These are phyloP conservation scores for Torymus aiolomorphi DNA, from an alignment of 2,888 invertebrate species.

Conservation along the genomic window DNA sequence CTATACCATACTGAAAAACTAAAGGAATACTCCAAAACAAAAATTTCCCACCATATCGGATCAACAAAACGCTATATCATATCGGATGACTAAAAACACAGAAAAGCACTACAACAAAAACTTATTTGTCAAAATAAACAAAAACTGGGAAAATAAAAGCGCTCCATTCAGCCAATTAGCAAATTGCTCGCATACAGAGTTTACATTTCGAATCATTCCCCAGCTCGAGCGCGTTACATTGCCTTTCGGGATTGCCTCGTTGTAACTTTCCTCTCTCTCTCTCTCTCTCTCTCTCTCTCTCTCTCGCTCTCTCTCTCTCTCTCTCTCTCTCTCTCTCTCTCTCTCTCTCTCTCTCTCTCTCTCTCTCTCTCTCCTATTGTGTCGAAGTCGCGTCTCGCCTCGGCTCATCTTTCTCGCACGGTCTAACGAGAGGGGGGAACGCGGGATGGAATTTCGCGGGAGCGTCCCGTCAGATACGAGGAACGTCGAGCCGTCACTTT, in stretches of 20 bases:
- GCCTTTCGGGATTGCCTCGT: background rate
- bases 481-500: conserved; percentile 28
- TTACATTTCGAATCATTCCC: background rate
- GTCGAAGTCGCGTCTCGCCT: background rate
- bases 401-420: background rate
- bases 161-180: too few relatives aligned
- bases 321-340: background rate
- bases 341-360: background rate
- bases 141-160: too few relatives aligned
- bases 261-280: background rate
- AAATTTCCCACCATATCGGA: too few relatives aligned
- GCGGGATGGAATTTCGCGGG: conserved; percentile 36
- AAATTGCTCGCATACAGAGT: background rate
- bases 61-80: too few relatives aligned
- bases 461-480: conserved; percentile 34
- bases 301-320: too few relatives aligned
- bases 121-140: too few relatives aligned
- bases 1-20: too few relatives aligned
- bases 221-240: background rate
- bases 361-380: background rate
- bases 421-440: conserved; percentile 17
- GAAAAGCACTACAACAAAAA: too few relatives aligned
- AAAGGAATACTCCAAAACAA: too few relatives aligned
- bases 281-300: too few relatives aligned
- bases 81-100: too few relatives aligned